Conservation (phyloP, 2,888 invertebrate genomes). For the Operophtera brumata region DNA sequence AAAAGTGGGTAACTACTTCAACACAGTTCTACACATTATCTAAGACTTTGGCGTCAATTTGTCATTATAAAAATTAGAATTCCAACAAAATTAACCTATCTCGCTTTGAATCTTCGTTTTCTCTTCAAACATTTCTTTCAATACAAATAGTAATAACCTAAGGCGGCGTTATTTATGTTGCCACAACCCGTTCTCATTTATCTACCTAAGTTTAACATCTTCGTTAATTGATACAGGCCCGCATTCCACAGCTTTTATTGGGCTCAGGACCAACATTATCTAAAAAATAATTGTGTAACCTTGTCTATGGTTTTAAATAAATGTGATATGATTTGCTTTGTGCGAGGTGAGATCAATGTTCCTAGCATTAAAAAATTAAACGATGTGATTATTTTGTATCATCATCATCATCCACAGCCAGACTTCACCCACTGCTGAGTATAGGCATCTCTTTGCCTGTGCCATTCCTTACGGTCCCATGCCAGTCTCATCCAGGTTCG, state of each 20-base stretch:
- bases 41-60: constrained; percentile 1
- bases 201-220: constrained; percentile 58
- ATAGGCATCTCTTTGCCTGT: too few species aligned
- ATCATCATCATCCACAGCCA: too few species aligned
- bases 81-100: constrained; percentile 6
- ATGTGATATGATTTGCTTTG: constrained; percentile 4
- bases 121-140: constrained; percentile 44
- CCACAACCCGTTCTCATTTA: constrained; percentile 46
- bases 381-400: background rate
- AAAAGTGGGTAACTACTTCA: too few species aligned
- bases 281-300: constrained; percentile 51
- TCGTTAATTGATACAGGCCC: constrained; percentile 72
- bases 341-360: too few species aligned
- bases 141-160: constrained; percentile 34
- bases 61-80: constrained; percentile 7
- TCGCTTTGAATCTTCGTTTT: constrained; percentile 27
- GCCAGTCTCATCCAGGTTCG: too few species aligned
- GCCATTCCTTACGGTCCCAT: too few species aligned
- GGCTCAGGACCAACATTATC: constrained; percentile 48
- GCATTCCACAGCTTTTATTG: constrained; percentile 64
- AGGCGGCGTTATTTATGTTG: constrained; percentile 47
- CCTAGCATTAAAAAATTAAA: background rate
- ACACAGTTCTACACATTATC: too few species aligned
- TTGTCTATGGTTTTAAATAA: constrained; percentile 9
- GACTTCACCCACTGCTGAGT: too few species aligned